Conservation (phyloP, 2,797 vertebrate genomes). For the Tamandua tetradactyla region DNA sequence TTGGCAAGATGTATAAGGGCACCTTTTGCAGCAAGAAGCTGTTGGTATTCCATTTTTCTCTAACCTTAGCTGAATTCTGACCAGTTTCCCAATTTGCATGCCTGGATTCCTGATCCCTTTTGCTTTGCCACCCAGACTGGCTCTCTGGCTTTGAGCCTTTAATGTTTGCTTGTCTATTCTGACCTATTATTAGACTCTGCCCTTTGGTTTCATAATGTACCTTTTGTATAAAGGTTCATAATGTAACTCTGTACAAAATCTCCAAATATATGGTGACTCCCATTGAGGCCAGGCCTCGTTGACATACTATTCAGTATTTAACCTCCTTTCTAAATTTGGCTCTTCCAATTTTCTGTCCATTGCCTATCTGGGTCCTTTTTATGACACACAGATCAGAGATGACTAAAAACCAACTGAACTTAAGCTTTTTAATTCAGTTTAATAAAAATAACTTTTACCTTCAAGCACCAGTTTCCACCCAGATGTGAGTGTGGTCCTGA, state of each 20-base stretch:
- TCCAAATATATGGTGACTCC: neutral
- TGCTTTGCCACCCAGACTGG: neutral
- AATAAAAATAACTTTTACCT: constrained; percentile 81
- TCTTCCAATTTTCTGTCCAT: neutral
- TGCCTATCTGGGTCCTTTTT: neutral
- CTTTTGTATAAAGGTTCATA: too few relatives aligned
- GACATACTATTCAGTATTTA: neutral
- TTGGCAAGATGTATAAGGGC: neutral
- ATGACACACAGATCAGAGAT: neutral
- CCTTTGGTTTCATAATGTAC: neutral
- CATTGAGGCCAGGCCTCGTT: neutral
- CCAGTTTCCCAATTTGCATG: neutral
- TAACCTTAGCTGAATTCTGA: neutral
- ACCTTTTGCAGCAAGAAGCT: neutral
- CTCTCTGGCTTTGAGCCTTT: constrained; percentile 34
- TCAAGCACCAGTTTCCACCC: constrained; percentile 86
- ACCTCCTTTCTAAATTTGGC: neutral
- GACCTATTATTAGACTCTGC: neutral
- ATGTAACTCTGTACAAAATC: constrained; percentile 18
- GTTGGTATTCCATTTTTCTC: neutral
- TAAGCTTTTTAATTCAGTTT: constrained; percentile 2
- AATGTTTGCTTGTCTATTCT: constrained; percentile 15
- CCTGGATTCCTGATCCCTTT: neutral
- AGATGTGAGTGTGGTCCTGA: constrained; percentile 80
- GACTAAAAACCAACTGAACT: constrained; percentile 29